phyloP scores from a whole-genome alignment of 2,888 invertebrate species.

The Phymatocera aterrima region DNA sequence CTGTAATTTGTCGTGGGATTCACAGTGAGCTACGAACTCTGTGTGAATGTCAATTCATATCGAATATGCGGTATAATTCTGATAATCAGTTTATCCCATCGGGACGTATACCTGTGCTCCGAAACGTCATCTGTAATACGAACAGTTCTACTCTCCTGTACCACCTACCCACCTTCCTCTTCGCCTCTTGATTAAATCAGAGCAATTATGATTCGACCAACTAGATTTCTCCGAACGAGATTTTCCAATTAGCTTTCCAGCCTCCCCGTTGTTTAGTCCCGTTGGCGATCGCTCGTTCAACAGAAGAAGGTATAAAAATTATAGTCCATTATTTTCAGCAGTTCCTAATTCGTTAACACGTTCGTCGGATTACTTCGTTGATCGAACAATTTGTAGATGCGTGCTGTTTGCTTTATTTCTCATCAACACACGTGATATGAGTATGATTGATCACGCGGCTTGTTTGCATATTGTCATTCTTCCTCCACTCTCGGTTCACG shows the following conservation, averaged over 20 bases:
- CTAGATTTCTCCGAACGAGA: background rate
- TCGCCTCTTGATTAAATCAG: background rate
- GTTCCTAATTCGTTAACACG: no score
- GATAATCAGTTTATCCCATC: background rate
- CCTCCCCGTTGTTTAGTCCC: background rate
- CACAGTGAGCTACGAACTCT: no score
- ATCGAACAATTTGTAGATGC: no score
- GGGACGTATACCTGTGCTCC: background rate
- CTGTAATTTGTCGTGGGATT: no score
- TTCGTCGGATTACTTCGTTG: no score
- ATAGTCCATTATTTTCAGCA: no score
- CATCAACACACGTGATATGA: no score
- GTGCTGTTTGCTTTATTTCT: no score
- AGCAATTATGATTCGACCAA: background rate
- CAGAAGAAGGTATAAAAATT: no score
- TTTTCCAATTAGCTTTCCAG: background rate
- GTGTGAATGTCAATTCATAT: background rate
- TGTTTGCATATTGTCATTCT: background rate
- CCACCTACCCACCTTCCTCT: no score
- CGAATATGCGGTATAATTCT: background rate
- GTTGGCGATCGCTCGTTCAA: no score
- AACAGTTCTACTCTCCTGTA: background rate
- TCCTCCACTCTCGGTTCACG: background rate
- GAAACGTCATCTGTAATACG: background rate
- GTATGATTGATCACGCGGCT: no score